Percentiles rank a stretch among this genome's conserved stretches.
phyloP scores from a whole-genome alignment of 2,888 invertebrate genomes.

The Chymomyza procnemis region DNA sequence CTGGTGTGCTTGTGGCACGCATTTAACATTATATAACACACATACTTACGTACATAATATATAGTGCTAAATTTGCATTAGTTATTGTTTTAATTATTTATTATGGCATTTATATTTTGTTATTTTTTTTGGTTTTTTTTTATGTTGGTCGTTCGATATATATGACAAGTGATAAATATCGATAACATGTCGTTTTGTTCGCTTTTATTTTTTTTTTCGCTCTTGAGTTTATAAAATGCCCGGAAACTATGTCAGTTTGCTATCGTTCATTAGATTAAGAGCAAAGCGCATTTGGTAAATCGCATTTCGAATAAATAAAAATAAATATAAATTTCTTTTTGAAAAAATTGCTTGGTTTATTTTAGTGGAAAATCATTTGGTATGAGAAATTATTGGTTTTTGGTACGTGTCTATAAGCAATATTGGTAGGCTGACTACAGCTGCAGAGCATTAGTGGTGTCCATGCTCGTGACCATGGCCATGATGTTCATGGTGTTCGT shows the following conservation, averaged over 20 bases:
- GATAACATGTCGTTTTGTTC: neutral
- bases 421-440: constrained; percentile 2
- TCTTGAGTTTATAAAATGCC: constrained; percentile 4
- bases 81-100: constrained; percentile 55
- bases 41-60: constrained; percentile 42
- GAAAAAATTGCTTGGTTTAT: neutral
- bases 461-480: constrained; percentile 18
- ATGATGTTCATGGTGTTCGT: constrained; percentile 15
- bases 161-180: constrained; percentile 53
- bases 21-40: constrained; percentile 50
- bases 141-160: neutral
- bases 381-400: constrained; percentile 48
- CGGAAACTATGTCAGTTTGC: neutral
- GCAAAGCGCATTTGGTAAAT: neutral
- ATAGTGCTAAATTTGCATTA: constrained; percentile 66
- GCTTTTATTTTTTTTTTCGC: too few species aligned
- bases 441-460: constrained; percentile 1
- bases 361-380: constrained; percentile 18
- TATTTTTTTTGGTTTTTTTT: neutral
- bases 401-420: constrained; percentile 42
- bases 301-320: too few species aligned
- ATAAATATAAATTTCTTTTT: neutral
- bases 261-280: constrained; percentile 9
- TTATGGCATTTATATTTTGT: constrained; percentile 33
- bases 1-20: constrained; percentile 46